Conservation (phyloP, 2,888 invertebrate genomes). For the Parnassius mnemosyne region DNA sequence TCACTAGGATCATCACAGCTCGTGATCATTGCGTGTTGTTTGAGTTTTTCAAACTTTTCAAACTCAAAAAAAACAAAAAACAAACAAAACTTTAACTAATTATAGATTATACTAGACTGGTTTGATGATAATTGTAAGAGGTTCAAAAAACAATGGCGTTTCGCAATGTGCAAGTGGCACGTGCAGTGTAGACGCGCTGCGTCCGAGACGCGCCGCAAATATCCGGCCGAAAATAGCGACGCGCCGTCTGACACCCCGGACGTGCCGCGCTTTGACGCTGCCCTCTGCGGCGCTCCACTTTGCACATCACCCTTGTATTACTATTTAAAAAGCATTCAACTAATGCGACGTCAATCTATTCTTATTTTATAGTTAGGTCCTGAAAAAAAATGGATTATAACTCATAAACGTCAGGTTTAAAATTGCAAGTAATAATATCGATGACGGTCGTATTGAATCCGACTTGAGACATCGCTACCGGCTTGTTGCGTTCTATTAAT, state of each 20-base stretch:
- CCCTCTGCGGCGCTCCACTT: constrained; percentile 31
- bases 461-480: too few relatives aligned
- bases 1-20: too few relatives aligned
- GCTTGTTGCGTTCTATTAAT: too few relatives aligned
- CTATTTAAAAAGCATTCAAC: constrained; percentile 18
- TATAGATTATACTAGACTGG: neutral
- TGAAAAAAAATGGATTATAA: too few relatives aligned
- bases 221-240: constrained; percentile 67
- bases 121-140: constrained; percentile 3
- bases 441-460: too few relatives aligned
- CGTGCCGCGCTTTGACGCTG: constrained; percentile 42
- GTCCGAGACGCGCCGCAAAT: constrained; percentile 60
- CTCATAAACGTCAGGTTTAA: too few relatives aligned
- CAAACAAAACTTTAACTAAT: too few relatives aligned
- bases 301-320: constrained; percentile 5
- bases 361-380: neutral
- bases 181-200: constrained; percentile 48
- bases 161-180: constrained; percentile 52
- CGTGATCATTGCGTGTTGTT: too few relatives aligned
- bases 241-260: constrained; percentile 68
- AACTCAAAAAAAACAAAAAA: too few relatives aligned
- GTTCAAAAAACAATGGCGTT: constrained; percentile 35
- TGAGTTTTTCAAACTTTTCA: too few relatives aligned
- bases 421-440: too few relatives aligned
- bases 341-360: neutral